Base-by-base conservation (phyloP, 2,888 invertebrate species). In the Eupithecia subfuscata region DNA sequence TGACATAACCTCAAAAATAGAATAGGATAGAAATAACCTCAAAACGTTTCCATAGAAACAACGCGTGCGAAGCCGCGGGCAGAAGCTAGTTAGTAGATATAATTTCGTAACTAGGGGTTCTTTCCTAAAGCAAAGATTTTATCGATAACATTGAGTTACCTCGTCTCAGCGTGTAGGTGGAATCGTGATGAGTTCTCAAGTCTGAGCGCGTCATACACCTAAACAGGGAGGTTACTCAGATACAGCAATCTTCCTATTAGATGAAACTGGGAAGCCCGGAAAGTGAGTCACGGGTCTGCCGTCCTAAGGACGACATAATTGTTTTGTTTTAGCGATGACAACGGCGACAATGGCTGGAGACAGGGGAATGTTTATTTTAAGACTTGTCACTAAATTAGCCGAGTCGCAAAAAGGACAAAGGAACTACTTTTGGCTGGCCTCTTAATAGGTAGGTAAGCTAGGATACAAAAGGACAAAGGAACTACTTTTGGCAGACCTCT, bases 191-290 rank as follows among this genome's bases (percentile, higher is more conserved):
- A 30, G 30, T n/a, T 56, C 65, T 22, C 22, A 56, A 22, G 52
- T 22, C 56, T 4, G 22, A 56, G 22, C 56, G 5, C 65, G 74
- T 76, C 69, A 74, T 67, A 70, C 65, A 73, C 67, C 70, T 70
- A 75, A 75, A 70, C 43, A 43, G 34, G 68, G 70, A 68, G 45
- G 52, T 75, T 70, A 37, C 68, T 75, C 76, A 69, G 74, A 67
- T 40, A 48, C 25, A 75, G 72, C 69, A 73, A 79, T 79, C 70
- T 75, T 77, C 65, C 64, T 72, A 77, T 78, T 79, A 78, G 64
- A 75, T 72, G 75, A 75, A 77, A 75, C 75, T 77, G 72, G 68
- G 74, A 74, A 60, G 72, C 22, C 70, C 72, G 72, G 77, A 74
- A 67, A 45, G 52, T 77, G 77, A 75, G 65, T 75, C 77, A 77